These are phyloP conservation scores for Drosophila affinis DNA, from an alignment of 2,888 invertebrate species.

Conservation along the genomic window DNA sequence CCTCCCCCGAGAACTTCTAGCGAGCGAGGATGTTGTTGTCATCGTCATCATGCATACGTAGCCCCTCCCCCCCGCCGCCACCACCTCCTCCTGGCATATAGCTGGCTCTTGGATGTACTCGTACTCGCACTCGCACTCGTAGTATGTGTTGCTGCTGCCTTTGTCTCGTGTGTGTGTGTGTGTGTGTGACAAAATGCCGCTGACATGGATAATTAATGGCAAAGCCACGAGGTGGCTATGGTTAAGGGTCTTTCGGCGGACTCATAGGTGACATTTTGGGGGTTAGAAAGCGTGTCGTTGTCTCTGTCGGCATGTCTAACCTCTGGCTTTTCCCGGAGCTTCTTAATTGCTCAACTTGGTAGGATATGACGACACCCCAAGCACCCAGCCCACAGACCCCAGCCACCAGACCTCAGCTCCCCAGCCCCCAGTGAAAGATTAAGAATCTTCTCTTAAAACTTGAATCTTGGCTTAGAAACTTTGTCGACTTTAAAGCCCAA, in stretches of 20 bases:
- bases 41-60: conserved; percentile 17
- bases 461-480: not conserved
- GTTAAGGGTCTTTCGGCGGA: conserved; percentile 2
- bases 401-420: too few relatives aligned
- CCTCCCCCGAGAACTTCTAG: conserved; percentile 42
- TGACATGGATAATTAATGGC: conserved; percentile 79
- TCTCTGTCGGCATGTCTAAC: conserved; percentile 12
- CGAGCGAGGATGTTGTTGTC: conserved; percentile 61
- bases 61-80: too few relatives aligned
- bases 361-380: conserved; percentile 1
- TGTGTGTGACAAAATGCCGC: conserved; percentile 74
- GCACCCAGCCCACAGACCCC: too few relatives aligned
- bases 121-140: not conserved
- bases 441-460: not conserved
- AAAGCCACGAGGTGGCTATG: conserved; percentile 42
- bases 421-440: not conserved
- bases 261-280: conserved; percentile 16
- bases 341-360: conserved; percentile 59
- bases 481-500: not conserved
- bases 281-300: conserved; percentile 13
- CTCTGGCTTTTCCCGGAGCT: conserved; percentile 24
- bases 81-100: not conserved
- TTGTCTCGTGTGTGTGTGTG: conserved; percentile 43
- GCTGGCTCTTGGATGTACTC: not conserved
- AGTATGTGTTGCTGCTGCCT: conserved; percentile 20